A percentile compares a stretch with the other conserved stretches of the same genome.
Conservation (phyloP, 1,140 invertebrate species). For the Eulimnadia texana region DNA sequence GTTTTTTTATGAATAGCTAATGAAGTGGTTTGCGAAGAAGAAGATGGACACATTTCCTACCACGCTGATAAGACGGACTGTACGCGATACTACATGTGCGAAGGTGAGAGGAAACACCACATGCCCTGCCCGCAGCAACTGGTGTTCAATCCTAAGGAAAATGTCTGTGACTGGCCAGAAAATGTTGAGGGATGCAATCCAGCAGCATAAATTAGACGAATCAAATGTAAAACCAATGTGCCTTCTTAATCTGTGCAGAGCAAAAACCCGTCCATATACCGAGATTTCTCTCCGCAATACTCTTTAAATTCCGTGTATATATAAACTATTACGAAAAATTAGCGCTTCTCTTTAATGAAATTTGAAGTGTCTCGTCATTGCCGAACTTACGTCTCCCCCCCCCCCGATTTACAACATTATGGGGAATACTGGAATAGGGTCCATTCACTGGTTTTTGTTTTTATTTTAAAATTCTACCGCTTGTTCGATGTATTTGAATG, state of each 20-base stretch:
- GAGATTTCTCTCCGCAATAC: no score
- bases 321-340: no score
- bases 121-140: slow-evolving; percentile 92
- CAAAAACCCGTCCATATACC: neutral
- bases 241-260: neutral
- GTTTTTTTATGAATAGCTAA: slow-evolving; percentile 41
- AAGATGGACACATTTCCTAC: slow-evolving; percentile 85
- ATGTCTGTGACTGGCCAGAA: slow-evolving; percentile 88
- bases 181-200: slow-evolving; percentile 68
- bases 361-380: no score
- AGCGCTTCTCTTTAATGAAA: no score
- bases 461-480: no score
- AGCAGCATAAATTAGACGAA: neutral
- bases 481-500: neutral
- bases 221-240: neutral
- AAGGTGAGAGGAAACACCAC: slow-evolving; percentile 70
- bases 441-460: no score
- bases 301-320: no score
- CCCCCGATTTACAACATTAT: no score
- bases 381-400: no score
- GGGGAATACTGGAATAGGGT: no score
- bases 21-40: slow-evolving; percentile 76
- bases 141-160: slow-evolving; percentile 83
- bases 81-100: slow-evolving; percentile 89
- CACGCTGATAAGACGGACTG: slow-evolving; percentile 80